phyloP scores from a whole-genome alignment of 1,140 invertebrate genomes.

The Samia ricini region DNA sequence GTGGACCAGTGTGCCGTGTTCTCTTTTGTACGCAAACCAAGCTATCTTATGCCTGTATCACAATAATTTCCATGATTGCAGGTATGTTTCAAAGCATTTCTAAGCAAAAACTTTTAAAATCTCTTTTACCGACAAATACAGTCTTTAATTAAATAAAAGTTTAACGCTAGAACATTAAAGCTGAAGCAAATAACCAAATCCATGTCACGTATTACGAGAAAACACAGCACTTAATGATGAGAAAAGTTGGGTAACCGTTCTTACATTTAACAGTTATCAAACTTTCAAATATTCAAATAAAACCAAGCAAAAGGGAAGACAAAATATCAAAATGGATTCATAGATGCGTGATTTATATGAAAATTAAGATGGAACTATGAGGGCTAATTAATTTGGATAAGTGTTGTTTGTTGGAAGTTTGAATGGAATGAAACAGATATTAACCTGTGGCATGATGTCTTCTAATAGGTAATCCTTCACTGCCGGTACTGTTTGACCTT shows the following conservation, averaged over 20 bases:
- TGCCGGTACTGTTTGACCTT: conserved; percentile 79
- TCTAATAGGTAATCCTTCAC: conserved; percentile 77
- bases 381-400: background rate
- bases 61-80: background rate
- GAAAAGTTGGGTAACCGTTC: background rate
- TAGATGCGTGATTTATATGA: background rate
- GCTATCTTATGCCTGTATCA: background rate
- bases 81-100: background rate
- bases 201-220: background rate
- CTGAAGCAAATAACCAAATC: conserved; percentile 1
- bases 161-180: background rate
- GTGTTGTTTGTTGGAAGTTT: background rate
- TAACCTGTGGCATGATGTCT: conserved; percentile 78
- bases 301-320: background rate
- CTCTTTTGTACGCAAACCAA: conserved; percentile 11
- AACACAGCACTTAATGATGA: background rate
- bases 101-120: background rate
- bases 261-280: background rate
- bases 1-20: background rate
- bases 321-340: background rate
- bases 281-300: background rate
- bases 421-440: background rate
- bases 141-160: background rate
- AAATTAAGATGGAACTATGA: background rate
- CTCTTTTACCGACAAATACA: background rate